Evolutionary conservation across 2,113 vertebrate genomes (phyloP), one percentile per base, ranked within the genome.

Genomic region (Mus spicilegus): DNA sequence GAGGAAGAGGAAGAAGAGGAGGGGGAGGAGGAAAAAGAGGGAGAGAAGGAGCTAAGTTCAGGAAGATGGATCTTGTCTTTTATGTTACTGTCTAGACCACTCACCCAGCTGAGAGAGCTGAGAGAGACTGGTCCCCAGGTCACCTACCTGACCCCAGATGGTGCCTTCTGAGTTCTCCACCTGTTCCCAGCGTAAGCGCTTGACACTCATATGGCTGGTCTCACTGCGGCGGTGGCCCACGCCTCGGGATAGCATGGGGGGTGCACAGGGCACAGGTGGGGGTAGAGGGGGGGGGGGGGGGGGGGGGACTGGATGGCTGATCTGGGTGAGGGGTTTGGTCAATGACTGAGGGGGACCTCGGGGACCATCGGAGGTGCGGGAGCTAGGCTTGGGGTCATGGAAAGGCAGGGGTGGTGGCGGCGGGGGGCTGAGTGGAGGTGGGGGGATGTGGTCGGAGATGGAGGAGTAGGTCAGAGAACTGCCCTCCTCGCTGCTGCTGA

Each of bases 131-230:
- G 49, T 24, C 51, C 51, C 69, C 88, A 12, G 58, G 92, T 76
- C 42, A 87, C 98, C 30, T 97, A 99, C 99, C 99, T 99, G 99
- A 10, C 99, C 99, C 99, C 99, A 99, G 97, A 99, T 99, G 67
- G 99, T 99, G 72, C 99, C 99, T 96, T 99, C 99, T 0, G 99
- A 99, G 97, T 99, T 99, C 97, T 99, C 99, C 98, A 99, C 99
- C 96, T 99, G 99, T 98, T 99, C 99, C 99, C 99, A 99, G n/a
- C 99, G 99, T 95, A 99, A 98, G 91, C 99, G 99, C 98, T 99
- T 99, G 96, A 99, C 99, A 0, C 99, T 99, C 99, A 99, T 99
- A 98, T 99, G 99, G 96, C 99, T 99, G 96, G 99, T 99, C 90
- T 99, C 99, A 4, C 99, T 99, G 70, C 99, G 98, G 82, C 98